These are phyloP conservation scores for Pseudomyrmex concolor DNA, from an alignment of 1,140 invertebrate genomes.

Conservation along the genomic window DNA sequence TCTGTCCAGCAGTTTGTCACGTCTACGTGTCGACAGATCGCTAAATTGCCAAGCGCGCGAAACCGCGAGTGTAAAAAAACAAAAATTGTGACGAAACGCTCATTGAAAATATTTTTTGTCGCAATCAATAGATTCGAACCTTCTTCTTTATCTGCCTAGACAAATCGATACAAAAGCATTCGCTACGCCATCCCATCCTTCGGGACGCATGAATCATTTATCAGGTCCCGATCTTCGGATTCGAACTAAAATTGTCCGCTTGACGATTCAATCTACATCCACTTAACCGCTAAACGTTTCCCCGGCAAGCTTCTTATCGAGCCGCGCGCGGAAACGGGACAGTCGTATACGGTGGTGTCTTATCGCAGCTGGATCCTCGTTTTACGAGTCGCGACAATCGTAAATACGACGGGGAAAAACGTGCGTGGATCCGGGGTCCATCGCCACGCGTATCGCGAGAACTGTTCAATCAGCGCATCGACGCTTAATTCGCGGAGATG, in stretches of 20 bases:
- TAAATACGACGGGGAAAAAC: conserved; percentile 45
- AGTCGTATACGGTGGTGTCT: conserved; percentile 9
- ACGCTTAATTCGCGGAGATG: conserved; percentile 34
- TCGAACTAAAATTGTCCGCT: conserved; percentile 41
- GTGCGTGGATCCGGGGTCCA: conserved; percentile 13
- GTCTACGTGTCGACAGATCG: too few species aligned
- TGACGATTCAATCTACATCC: conserved; percentile 66
- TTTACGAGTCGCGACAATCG: conserved; percentile 67
- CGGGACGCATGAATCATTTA: conserved; percentile 55
- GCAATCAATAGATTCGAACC: too few species aligned
- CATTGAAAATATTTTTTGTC: too few species aligned
- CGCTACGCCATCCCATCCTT: conserved; percentile 29
- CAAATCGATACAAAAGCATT: conserved; percentile 45
- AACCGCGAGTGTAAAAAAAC: too few species aligned
- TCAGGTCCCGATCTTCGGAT: conserved; percentile 54
- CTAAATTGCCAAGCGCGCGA: too few species aligned
- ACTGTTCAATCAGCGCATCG: conserved; percentile 43
- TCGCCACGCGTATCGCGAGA: conserved; percentile 46
- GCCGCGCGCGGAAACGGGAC: not conserved
- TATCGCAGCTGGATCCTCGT: conserved; percentile 46
- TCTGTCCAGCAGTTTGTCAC: too few species aligned
- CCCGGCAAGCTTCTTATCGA: conserved; percentile 54
- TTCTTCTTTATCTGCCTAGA: not conserved
- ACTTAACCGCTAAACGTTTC: conserved; percentile 24
- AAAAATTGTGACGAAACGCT: too few species aligned